A percentile compares a stretch with the other conserved stretches of the same genome.
Conservation (phyloP, 2,797 vertebrate species). For the Coendou prehensilis region DNA sequence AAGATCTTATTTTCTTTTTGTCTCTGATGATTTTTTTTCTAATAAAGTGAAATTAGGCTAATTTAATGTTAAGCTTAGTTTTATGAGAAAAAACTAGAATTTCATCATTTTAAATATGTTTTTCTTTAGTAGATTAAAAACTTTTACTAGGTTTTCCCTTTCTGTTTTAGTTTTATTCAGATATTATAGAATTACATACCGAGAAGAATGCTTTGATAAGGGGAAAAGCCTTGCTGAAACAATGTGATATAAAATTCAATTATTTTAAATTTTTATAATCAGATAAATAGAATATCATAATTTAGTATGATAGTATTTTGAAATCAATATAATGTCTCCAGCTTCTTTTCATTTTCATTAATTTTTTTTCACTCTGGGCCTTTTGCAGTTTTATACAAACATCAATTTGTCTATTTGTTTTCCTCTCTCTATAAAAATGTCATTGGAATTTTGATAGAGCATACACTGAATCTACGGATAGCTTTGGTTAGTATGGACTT, state of each 20-base stretch:
- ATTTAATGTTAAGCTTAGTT: not conserved
- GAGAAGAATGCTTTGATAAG: not conserved
- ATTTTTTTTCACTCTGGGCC: not conserved
- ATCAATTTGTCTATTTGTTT: not conserved
- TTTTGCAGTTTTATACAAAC: not conserved
- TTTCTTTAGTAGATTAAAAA: not conserved
- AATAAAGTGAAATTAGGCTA: not conserved
- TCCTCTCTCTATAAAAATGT: not conserved
- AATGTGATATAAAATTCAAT: not conserved
- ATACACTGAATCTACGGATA: not conserved
- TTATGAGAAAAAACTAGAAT: not conserved
- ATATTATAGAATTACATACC: not conserved
- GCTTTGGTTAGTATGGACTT: not conserved
- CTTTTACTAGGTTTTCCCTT: not conserved
- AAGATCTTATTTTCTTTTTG: not conserved
- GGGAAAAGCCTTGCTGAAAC: not conserved
- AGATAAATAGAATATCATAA: not conserved
- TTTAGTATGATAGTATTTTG: not conserved
- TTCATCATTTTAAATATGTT: not conserved
- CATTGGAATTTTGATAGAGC: not conserved
- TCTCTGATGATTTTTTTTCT: not conserved
- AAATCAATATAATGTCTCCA: not conserved
- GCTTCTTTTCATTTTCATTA: not conserved
- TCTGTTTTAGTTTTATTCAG: not conserved
- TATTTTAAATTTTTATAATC: conserved; percentile 12